These are phyloP conservation scores for Lomographa bimaculata DNA, from an alignment of 2,888 invertebrate species.

Conservation along the genomic window DNA sequence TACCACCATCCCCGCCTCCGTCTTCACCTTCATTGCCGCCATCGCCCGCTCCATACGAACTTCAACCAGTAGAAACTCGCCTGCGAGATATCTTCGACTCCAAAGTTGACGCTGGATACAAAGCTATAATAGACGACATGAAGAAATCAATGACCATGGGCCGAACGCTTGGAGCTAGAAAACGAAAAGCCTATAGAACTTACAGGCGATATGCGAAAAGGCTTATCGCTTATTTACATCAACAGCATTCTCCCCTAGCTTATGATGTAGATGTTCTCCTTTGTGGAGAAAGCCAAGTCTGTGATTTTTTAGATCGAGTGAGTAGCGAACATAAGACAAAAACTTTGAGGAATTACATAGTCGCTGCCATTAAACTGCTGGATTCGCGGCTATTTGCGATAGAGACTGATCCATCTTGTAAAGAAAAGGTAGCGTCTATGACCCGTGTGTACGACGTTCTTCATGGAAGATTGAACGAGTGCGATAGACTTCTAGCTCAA, in stretches of 20 bases:
- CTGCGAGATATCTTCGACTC: conserved; percentile 76
- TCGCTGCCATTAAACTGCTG: conserved; percentile 75
- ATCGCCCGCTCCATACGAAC: conserved; percentile 72
- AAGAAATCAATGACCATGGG: conserved; percentile 82
- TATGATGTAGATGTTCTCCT: conserved; percentile 78
- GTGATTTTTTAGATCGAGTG: conserved; percentile 73
- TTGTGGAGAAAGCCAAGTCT: conserved; percentile 76
- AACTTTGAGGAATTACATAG: conserved; percentile 76
- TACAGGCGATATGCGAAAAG: conserved; percentile 78
- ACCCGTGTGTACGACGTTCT: conserved; percentile 74
- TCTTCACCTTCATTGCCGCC: conserved; percentile 74
- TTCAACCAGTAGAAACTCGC: conserved; percentile 73
- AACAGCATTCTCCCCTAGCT: conserved; percentile 77
- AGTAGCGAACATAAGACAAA: conserved; percentile 77
- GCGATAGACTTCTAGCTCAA: conserved; percentile 68
- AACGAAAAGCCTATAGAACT: conserved; percentile 76
- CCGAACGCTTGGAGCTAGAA: conserved; percentile 69
- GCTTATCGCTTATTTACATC: conserved; percentile 72
- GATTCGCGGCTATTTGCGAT: conserved; percentile 78
- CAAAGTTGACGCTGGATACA: conserved; percentile 80
- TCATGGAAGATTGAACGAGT: conserved; percentile 71
- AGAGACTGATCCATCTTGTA: conserved; percentile 76
- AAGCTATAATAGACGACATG: conserved; percentile 81
- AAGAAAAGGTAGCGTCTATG: conserved; percentile 79
- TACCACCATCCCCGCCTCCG: conserved; percentile 73